Percentiles rank a stretch among this genome's conserved stretches.
Evolutionary conservation across 1,140 invertebrate genomes (phyloP).

Genomic region (Leptopilina clavipes): DNA sequence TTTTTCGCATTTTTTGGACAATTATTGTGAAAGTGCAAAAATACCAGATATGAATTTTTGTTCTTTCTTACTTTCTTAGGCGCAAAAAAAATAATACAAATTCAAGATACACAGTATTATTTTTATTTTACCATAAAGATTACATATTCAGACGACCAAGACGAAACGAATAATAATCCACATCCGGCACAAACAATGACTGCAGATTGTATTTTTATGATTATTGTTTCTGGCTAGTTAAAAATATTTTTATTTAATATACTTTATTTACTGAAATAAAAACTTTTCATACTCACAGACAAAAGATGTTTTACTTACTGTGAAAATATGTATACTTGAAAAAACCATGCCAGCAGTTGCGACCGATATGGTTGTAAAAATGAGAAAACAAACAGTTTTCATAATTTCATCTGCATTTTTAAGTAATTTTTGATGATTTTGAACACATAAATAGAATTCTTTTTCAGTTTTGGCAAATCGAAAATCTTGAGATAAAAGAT

Average conservation of each 20-base stretch:
- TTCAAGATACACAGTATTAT: no score
- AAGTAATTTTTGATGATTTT: slow-evolving; percentile 56
- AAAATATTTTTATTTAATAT: neutral
- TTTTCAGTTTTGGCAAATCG: slow-evolving; percentile 35
- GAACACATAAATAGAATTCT: slow-evolving; percentile 55
- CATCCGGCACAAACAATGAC: slow-evolving; percentile 31
- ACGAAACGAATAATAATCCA: slow-evolving; percentile 28
- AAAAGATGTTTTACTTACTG: slow-evolving; percentile 47
- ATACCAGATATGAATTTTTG: no score
- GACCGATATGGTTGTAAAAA: slow-evolving; percentile 46
- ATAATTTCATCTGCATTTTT: slow-evolving; percentile 46
- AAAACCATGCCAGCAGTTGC: slow-evolving; percentile 46
- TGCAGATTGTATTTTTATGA: slow-evolving; percentile 40
- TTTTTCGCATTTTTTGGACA: no score
- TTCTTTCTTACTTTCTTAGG: no score
- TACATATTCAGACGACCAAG: slow-evolving; percentile 39
- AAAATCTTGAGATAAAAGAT: slow-evolving; percentile 51
- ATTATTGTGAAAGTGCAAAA: no score
- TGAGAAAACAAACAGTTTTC: slow-evolving; percentile 28
- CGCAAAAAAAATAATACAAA: no score
- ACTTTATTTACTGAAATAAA: neutral
- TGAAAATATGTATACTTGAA: slow-evolving; percentile 55
- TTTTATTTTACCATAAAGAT: slow-evolving; percentile 31
- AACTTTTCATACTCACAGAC: neutral
- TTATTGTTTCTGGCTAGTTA: slow-evolving; percentile 32